phyloP scores from a whole-genome alignment of 2,797 vertebrate species.

The Leptatherina wallacei region DNA sequence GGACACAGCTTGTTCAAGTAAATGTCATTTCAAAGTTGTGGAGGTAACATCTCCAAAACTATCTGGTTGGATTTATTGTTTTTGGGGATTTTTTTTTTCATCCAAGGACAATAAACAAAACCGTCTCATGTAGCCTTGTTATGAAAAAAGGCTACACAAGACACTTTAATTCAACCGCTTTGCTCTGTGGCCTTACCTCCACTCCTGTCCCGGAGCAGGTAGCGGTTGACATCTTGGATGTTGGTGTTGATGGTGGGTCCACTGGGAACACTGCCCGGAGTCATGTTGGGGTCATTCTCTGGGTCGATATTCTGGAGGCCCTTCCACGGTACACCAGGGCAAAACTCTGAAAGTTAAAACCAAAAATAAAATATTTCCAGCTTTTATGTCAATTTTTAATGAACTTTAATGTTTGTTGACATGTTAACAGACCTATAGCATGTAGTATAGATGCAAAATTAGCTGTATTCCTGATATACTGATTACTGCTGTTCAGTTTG shows the following conservation, averaged over 20 bases:
- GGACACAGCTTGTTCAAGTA: neutral
- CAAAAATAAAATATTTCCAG: neutral
- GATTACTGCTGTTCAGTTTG: neutral
- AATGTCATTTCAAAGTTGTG: neutral
- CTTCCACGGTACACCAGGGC: conserved; percentile 98
- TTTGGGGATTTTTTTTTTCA: neutral
- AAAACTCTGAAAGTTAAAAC: conserved; percentile 88
- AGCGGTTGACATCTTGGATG: conserved; percentile 98
- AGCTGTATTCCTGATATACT: neutral
- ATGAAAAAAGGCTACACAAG: neutral
- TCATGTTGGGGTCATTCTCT: conserved; percentile 96
- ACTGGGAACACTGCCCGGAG: conserved; percentile 96
- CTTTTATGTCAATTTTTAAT: neutral
- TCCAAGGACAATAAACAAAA: neutral
- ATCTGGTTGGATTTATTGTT: neutral
- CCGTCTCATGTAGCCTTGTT: neutral
- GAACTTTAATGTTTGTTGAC: neutral
- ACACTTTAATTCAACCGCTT: neutral
- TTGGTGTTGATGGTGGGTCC: conserved; percentile 98
- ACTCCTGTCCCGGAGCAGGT: conserved; percentile 92
- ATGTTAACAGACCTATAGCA: neutral
- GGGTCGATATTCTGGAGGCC: conserved; percentile 98
- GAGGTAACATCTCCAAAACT: neutral
- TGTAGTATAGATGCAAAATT: neutral
- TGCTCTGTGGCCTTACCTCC: conserved; percentile 84